Evolutionary conservation across 2,888 invertebrate genomes (phyloP), one percentile per base, ranked within the genome.

Genomic region (Neoascia interrupta): DNA sequence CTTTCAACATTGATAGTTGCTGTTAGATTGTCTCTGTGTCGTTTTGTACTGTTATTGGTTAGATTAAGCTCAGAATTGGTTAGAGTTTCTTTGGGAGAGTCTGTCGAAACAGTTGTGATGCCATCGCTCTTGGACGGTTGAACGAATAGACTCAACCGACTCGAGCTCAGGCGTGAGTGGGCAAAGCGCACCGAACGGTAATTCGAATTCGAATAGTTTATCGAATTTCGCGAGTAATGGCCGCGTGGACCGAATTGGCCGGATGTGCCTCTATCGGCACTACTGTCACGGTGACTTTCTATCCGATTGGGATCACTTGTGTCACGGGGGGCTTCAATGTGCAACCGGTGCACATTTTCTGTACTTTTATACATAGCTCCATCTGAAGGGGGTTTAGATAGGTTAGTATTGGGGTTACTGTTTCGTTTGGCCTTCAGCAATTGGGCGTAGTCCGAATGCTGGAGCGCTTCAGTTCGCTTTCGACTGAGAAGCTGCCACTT

Each of bases 401-500:
- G 74, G 56, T 74, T 81, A 63, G 68, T 61, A 69, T 39, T 61
- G 56, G 68, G 34, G 49, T 60, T 73, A 60, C 16, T 76, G 37
- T 37, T 64, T 28, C 54, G 51, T 73, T 73, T 63, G 37, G 36
- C 19, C 11, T 79, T 74, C 41, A 82, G 66, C 51, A 74, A 66
- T 64, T 82, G 80, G 15, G 81, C 64, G 79, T 81, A 82, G 18
- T 81, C 79, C 26, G 73, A 81, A 56, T 83, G 85, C 63, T 84
- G 83, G 60, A 84, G 49, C 10, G 80, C 82, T 60, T 83, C 83
- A 16, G 81, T 51, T 8, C 88, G 87, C 81, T 88, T 88, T 18
- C 86, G 87, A 63, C 87, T 85, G 56, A 89, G 81, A 76, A 88
- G 82, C 81, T 88, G 86, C 88, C 88, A 89, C 81, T 88, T 88